Evolutionary conservation across 2,797 vertebrate species (phyloP).

Genomic region (Melanotaenia nigrans): DNA sequence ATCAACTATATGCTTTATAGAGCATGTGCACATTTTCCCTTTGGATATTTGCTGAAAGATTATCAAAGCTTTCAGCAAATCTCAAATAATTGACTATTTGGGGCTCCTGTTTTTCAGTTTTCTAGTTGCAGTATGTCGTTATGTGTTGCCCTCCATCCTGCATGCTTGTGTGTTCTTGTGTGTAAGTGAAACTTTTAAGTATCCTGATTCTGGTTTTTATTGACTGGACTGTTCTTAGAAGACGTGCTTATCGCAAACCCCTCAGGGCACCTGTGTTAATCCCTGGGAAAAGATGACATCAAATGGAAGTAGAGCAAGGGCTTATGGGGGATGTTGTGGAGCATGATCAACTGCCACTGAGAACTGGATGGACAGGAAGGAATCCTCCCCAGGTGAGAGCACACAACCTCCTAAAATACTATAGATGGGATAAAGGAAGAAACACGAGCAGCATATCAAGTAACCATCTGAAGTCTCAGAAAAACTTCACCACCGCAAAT

Average conservation of each 20-base stretch:
- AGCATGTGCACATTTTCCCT: constrained; percentile 14
- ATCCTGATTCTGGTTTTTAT: constrained; percentile 64
- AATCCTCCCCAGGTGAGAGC: constrained; percentile 47
- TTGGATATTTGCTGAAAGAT: constrained; percentile 27
- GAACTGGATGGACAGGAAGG: constrained; percentile 48
- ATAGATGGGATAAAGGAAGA: constrained; percentile 15
- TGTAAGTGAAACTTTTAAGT: constrained; percentile 60
- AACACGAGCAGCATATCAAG: constrained; percentile 46
- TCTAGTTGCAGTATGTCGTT: neutral
- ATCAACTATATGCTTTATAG: constrained; percentile 7
- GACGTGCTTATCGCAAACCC: constrained; percentile 57
- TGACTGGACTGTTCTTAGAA: constrained; percentile 64
- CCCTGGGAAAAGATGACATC: constrained; percentile 74
- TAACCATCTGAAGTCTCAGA: constrained; percentile 46
- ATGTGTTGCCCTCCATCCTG: neutral
- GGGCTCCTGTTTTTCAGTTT: constrained; percentile 24
- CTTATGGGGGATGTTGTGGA: constrained; percentile 73
- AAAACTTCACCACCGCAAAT: constrained; percentile 36
- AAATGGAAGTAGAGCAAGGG: constrained; percentile 69
- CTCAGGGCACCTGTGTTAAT: constrained; percentile 68
- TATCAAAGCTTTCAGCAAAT: constrained; percentile 40
- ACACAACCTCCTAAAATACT: constrained; percentile 34
- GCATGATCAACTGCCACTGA: constrained; percentile 67
- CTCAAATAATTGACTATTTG: constrained; percentile 23
- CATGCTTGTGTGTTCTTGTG: neutral